Conservation (phyloP, 2,797 vertebrate species). For the Erethizon dorsatum region DNA sequence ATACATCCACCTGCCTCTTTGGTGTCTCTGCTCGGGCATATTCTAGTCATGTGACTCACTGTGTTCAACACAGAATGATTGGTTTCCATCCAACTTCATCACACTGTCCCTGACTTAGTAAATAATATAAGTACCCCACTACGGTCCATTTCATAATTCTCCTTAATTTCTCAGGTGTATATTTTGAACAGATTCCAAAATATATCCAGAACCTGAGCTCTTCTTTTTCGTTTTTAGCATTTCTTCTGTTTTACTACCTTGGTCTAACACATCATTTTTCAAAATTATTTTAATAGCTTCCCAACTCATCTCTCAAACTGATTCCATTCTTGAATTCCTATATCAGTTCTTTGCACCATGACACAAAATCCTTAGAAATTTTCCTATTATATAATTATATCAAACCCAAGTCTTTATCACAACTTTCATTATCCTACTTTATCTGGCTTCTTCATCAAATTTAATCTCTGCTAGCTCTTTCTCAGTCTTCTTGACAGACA, state of each 20-base stretch:
- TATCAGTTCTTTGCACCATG: neutral
- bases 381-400: neutral
- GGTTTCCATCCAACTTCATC: neutral
- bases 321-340: neutral
- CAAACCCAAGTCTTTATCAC: neutral
- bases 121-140: neutral
- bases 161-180: neutral
- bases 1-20: neutral
- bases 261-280: neutral
- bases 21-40: neutral
- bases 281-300: conserved; percentile 10
- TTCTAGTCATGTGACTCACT: neutral
- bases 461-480: neutral
- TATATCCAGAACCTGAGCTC: neutral
- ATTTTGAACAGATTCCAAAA: conserved; percentile 4
- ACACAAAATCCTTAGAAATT: neutral
- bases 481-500: neutral
- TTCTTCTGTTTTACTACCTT: neutral
- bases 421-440: neutral
- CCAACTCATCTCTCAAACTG: neutral
- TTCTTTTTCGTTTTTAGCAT: neutral
- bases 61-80: neutral
- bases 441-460: neutral
- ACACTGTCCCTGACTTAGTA: neutral
- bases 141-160: neutral